Conservation (phyloP, 2,797 vertebrate species). For the Falco novaeseelandiae region DNA sequence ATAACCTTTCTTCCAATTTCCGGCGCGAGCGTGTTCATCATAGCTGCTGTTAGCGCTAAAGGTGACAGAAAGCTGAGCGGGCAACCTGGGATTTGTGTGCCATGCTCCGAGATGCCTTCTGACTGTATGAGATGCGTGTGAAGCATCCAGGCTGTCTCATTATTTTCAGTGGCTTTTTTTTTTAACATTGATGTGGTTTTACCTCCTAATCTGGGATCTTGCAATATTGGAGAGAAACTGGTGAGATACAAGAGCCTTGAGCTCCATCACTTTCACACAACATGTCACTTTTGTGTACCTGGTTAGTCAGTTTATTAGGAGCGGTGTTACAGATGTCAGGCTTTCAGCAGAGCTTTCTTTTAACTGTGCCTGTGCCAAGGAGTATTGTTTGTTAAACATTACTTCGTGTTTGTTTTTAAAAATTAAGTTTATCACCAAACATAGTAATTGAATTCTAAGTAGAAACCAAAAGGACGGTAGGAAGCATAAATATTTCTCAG, state of each 20-base stretch:
- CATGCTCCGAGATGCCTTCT: neutral
- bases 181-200: neutral
- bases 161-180: accelerated
- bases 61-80: neutral
- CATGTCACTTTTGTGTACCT: neutral
- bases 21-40: neutral
- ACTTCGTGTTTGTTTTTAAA: neutral
- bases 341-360: neutral
- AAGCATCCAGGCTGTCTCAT: neutral
- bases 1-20: neutral
- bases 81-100: neutral
- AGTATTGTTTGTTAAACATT: neutral
- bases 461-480: neutral
- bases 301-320: neutral
- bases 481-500: neutral
- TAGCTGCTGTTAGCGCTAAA: neutral
- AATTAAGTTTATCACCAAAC: neutral
- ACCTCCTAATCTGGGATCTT: neutral
- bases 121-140: neutral
- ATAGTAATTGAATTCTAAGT: neutral
- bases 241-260: neutral
- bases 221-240: neutral
- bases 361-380: neutral
- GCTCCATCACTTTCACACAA: neutral
- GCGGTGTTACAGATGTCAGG: neutral